Evolutionary conservation across 2,113 vertebrate genomes (phyloP).

Genomic region (Sapajus apella): DNA sequence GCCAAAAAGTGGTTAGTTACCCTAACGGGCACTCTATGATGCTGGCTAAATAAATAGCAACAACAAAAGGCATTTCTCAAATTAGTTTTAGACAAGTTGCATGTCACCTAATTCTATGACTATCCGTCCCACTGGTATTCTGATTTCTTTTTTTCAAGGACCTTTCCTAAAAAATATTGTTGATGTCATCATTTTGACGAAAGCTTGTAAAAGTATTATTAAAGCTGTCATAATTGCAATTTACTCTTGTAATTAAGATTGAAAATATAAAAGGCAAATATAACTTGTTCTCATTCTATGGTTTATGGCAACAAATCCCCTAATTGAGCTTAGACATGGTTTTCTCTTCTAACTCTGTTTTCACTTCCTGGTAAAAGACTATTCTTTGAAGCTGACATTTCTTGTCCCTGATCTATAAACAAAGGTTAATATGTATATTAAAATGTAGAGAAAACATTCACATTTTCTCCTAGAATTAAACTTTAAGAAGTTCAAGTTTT

Average conservation of each 20-base stretch:
- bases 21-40: background rate
- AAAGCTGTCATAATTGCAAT: background rate
- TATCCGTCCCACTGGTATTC: background rate
- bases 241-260: background rate
- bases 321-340: background rate
- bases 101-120: background rate
- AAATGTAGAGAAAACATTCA: background rate
- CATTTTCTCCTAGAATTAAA: conserved; percentile 20
- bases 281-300: background rate
- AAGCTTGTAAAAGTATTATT: background rate
- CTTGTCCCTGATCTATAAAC: background rate
- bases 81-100: background rate
- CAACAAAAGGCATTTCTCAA: background rate
- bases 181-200: conserved; percentile 25
- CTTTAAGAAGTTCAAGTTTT: background rate
- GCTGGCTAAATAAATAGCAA: background rate
- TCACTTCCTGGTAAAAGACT: background rate
- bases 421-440: background rate
- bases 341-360: background rate
- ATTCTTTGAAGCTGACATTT: background rate
- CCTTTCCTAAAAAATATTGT: background rate
- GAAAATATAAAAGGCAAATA: background rate
- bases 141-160: conserved; percentile 29
- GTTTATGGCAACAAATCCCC: background rate
- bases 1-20: background rate